phyloP scores from a whole-genome alignment of 2,113 vertebrate species.

The Phylloscopus whistleri region DNA sequence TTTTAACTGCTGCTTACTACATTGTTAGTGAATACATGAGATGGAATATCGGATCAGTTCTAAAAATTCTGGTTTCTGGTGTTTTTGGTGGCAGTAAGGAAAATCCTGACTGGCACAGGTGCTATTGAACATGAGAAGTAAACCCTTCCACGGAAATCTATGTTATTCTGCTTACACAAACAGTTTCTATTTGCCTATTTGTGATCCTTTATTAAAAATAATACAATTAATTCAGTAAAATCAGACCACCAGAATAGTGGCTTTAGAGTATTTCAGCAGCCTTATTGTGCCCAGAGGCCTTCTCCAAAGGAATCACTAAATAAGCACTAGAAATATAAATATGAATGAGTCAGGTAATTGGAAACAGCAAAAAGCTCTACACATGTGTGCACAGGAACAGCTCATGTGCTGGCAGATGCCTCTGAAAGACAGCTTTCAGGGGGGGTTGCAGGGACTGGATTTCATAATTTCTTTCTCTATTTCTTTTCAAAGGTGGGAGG shows the following conservation, averaged over 20 bases:
- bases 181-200: background rate
- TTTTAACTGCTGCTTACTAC: background rate
- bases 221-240: background rate
- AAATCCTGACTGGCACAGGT: background rate
- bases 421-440: background rate
- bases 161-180: background rate
- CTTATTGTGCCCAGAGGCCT: background rate
- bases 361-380: background rate
- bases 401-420: background rate
- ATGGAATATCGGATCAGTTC: background rate
- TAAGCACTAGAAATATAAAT: background rate
- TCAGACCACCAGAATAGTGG: background rate
- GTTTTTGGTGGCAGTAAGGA: background rate
- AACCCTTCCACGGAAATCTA: background rate
- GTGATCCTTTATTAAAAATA: background rate
- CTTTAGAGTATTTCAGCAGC: background rate
- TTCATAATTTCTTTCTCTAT: background rate
- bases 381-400: accelerated
- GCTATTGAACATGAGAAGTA: background rate
- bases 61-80: background rate
- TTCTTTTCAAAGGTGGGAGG: background rate
- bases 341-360: background rate
- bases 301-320: background rate
- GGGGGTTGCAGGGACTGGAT: background rate
- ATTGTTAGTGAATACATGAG: background rate